Percentiles rank a stretch among this genome's conserved stretches.
Evolutionary conservation across 2,888 invertebrate genomes (phyloP).

Genomic region (Pegoplata infirma): DNA sequence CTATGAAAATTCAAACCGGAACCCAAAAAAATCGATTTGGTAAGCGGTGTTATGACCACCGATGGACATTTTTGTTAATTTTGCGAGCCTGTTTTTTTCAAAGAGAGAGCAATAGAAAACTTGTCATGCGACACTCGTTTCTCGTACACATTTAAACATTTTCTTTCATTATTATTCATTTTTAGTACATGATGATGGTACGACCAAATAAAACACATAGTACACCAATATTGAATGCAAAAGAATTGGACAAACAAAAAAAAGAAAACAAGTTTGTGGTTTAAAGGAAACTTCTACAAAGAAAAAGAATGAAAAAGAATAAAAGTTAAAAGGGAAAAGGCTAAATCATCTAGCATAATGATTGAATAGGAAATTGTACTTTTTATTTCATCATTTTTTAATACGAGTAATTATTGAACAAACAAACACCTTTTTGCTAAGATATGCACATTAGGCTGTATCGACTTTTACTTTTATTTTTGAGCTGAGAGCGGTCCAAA

Average conservation of each 20-base stretch:
- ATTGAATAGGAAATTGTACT: not conserved
- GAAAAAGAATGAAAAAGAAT: not conserved
- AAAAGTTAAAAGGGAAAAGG: constrained; percentile 26
- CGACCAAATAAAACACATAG: constrained; percentile 21
- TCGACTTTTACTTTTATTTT: not conserved
- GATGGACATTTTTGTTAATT: too few species aligned
- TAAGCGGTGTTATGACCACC: too few species aligned
- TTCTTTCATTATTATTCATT: constrained; percentile 46
- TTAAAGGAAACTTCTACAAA: constrained; percentile 42
- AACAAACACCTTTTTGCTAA: not conserved
- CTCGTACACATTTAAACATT: constrained; percentile 9
- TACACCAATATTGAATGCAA: constrained; percentile 42
- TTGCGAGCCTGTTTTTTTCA: too few species aligned
- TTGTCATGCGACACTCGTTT: too few species aligned
- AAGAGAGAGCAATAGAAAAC: too few species aligned
- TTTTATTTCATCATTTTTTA: constrained; percentile 11
- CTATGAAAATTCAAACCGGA: too few species aligned
- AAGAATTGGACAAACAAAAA: constrained; percentile 43
- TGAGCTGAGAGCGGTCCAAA: too few species aligned
- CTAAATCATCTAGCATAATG: constrained; percentile 41
- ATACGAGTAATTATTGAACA: not conserved
- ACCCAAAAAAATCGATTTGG: too few species aligned
- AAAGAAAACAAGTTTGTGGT: constrained; percentile 55
- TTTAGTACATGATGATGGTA: constrained; percentile 34
- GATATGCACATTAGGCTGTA: not conserved